Evolutionary conservation across 2,888 invertebrate species (phyloP).

Genomic region (Spodoptera picta): DNA sequence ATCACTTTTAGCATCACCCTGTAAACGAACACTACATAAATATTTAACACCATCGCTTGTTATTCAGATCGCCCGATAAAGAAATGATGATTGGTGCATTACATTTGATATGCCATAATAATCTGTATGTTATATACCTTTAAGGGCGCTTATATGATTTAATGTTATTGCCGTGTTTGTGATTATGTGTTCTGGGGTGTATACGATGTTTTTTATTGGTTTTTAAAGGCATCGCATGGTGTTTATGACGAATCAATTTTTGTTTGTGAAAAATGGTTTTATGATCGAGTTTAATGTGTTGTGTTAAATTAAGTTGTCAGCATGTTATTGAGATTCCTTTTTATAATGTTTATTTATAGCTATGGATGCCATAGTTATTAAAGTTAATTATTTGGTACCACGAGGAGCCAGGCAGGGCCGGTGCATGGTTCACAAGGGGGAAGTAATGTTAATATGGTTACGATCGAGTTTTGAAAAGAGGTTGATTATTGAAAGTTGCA

Average conservation of each 20-base stretch:
- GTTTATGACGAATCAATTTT: constrained; percentile 55
- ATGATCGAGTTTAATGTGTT: constrained; percentile 14
- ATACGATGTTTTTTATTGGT: constrained; percentile 67
- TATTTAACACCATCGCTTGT: constrained; percentile 72
- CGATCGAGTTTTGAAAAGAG: too few species aligned
- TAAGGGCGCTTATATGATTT: constrained; percentile 65
- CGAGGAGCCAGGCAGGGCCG: too few species aligned
- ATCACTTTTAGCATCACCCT: constrained; percentile 42
- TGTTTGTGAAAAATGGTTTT: constrained; percentile 38
- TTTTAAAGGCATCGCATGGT: constrained; percentile 60
- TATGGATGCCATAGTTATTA: background rate
- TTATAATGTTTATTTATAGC: constrained; percentile 8
- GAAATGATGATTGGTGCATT: constrained; percentile 76
- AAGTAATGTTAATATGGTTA: too few species aligned
- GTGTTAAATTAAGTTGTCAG: constrained; percentile 35
- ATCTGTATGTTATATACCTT: constrained; percentile 64
- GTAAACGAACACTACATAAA: constrained; percentile 63
- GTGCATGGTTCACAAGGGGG: too few species aligned
- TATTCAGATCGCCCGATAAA: constrained; percentile 73
- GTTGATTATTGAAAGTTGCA: too few species aligned
- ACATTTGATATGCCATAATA: constrained; percentile 67
- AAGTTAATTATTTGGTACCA: too few species aligned
- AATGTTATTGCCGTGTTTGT: constrained; percentile 65
- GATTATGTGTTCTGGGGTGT: constrained; percentile 62
- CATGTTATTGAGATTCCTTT: constrained; percentile 27